Conservation (phyloP, 2,888 invertebrate genomes). For the Eugnorisma glareosa region DNA sequence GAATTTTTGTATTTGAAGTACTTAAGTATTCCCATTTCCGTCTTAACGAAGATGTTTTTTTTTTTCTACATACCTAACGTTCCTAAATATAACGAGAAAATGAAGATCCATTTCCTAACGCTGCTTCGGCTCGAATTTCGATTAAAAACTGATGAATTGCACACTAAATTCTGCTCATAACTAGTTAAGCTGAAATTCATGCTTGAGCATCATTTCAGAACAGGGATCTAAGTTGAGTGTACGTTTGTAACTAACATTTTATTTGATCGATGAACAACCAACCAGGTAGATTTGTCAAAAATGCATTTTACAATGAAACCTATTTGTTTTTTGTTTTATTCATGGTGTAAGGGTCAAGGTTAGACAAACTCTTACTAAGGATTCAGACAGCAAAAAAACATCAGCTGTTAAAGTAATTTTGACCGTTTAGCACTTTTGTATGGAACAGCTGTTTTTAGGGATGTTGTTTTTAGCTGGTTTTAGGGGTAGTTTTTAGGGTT, state of each 20-base stretch:
- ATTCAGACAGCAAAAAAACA: not conserved
- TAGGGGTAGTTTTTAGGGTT: too few species aligned
- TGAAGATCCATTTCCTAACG: not conserved
- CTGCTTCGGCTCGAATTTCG: constrained; percentile 7
- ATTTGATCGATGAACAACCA: not conserved
- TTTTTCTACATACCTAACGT: not conserved
- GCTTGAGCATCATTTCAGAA: constrained; percentile 6
- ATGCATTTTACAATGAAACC: not conserved
- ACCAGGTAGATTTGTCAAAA: not conserved
- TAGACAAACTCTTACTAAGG: not conserved
- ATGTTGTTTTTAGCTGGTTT: too few species aligned
- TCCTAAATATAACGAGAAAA: not conserved
- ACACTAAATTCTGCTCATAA: constrained; percentile 2
- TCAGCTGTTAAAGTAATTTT: not conserved
- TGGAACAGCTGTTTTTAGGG: not conserved
- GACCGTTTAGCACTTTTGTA: not conserved
- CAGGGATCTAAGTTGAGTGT: not conserved
- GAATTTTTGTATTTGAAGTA: not conserved
- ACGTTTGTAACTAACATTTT: not conserved
- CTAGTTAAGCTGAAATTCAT: not conserved
- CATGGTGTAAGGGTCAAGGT: too few species aligned
- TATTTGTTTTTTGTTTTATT: not conserved
- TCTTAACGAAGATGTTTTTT: not conserved
- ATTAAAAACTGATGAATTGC: not conserved
- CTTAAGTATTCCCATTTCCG: not conserved